Base-by-base conservation (phyloP, 1,140 invertebrate genomes). In the Cydia splendana region DNA sequence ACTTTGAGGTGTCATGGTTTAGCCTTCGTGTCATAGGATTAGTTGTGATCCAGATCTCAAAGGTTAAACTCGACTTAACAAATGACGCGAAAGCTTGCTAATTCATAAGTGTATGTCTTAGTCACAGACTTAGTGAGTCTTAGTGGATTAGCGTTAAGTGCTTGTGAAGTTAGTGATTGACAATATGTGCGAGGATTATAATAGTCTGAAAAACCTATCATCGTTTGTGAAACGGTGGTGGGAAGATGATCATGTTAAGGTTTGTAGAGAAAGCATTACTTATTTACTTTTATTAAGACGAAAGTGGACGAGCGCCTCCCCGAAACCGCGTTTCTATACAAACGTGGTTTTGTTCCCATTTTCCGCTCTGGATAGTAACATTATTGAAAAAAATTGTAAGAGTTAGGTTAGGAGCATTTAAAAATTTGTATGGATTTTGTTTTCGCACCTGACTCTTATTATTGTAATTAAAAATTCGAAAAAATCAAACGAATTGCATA, bases 141-240 rank as follows among this genome's bases (percentile, higher is more conserved):
- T 34, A 12, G 20, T 34, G 34, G 15, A 38, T 18, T 10, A 38
- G 38, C 7, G 38, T 10, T 38, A 13, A 38, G 65, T 69, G 65
- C 2, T 38, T 45, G 57, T 71, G 67, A 38, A 67, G 4, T 67
- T 71, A 18, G 28, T 77, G 74, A 75, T 67, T 79, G 79, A 78
- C 6, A 77, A 81, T 4, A 79, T 82, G 57, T 80, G 82, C 67
- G 81, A 85, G 42, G 82, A 77, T 42, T 75, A 79, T 13, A 67
- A 81, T 69, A 74, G 76, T 83, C 83, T 90, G 75, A 75, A 65
- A 12, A 89, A 87, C 69, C 76, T 91, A 30, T 82, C 81, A 53
- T 81, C 83, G 77, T 91, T 90, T 73, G 87, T 90, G 0, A 90
- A 88, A 75, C 82, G 87, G 13, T 91, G 89, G 89, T 90, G 88